Base-by-base conservation (phyloP, 2,797 vertebrate genomes). In the Aplochiton taeniatus region DNA sequence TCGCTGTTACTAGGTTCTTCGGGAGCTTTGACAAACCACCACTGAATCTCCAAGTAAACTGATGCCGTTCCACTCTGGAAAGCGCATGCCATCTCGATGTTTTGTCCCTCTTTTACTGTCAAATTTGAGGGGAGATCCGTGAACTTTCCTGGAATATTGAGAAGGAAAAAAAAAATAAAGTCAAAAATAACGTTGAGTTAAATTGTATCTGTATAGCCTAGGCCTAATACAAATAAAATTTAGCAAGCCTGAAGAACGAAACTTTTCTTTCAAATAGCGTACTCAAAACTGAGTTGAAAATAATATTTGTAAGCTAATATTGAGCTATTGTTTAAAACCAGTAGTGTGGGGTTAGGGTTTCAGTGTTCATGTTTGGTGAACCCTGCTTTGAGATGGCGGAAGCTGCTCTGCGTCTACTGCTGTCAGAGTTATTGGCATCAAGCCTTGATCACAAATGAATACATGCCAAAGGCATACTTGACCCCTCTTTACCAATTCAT, bases 1-100 rank as follows among this genome's bases (percentile, higher is more conserved):
- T 91, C 85, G 72, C 83, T 95, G 63, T 92, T 82, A 46, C 91
- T 92, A 76, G 87, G 91, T 74, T 95, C 94, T 62, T 93, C 92
- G 0, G 92, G 92, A 0, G 90, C 89, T 66, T 93, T 90, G 68
- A 97, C 92, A 88, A 97, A 98, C 96, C 96, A 98, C 96, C 96
- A 98, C 79, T 98, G 96, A 85, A 98, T 98, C 91, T 97, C 96
- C 58, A 98, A 85, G 81, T 98, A 97, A 65, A 97, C 95, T 0
- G 96, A 97, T 50, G 94, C 76, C 0, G 94, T 95, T 68, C 94
- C 93, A 69, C 96, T 97, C 88, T 96, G 95, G 88, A 98, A 98
- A 58, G 96, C 96, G 68, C 96, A 98, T 31, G 95, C 95, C 96
- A 98, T 98, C 85, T 98, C 96, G 80, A 98, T 94, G 31, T 98